A percentile compares a stretch with the other conserved stretches of the same genome.
Conservation (phyloP, 2,888 invertebrate genomes). For the Microctonus hyperodae region DNA sequence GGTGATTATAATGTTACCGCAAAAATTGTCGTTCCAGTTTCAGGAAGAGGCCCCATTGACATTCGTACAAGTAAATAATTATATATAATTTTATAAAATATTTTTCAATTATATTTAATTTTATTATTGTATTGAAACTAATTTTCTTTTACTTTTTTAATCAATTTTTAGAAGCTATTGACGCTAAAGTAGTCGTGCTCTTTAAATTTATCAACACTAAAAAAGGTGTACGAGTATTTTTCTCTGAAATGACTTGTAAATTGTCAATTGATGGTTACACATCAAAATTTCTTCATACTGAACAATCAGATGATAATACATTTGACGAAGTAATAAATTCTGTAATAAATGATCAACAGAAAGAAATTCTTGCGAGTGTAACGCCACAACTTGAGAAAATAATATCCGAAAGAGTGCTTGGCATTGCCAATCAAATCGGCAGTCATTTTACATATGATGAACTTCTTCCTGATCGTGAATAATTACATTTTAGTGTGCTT, state of each 20-base stretch:
- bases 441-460: constrained; percentile 56
- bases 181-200: constrained; percentile 33
- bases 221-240: constrained; percentile 44
- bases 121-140: neutral
- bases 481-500: constrained; percentile 1
- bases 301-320: constrained; percentile 39
- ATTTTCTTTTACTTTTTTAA: too few species aligned
- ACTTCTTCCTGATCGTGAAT: constrained; percentile 55
- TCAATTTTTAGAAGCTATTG: constrained; percentile 41
- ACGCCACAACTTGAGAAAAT: constrained; percentile 56
- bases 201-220: constrained; percentile 39
- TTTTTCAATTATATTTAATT: too few species aligned
- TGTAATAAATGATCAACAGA: constrained; percentile 47
- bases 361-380: constrained; percentile 54
- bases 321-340: constrained; percentile 45
- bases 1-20: constrained; percentile 50
- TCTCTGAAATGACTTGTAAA: constrained; percentile 46
- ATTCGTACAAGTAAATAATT: constrained; percentile 44
- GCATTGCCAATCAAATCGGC: constrained; percentile 53
- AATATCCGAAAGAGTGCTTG: constrained; percentile 50
- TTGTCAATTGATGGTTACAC: constrained; percentile 44
- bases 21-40: constrained; percentile 51
- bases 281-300: constrained; percentile 39
- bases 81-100: neutral
- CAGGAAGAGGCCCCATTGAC: constrained; percentile 49